A percentile compares a stretch with the other conserved stretches of the same genome.
Evolutionary conservation across 2,113 vertebrate genomes (phyloP).

Genomic region (Pelecanoides urinatrix): DNA sequence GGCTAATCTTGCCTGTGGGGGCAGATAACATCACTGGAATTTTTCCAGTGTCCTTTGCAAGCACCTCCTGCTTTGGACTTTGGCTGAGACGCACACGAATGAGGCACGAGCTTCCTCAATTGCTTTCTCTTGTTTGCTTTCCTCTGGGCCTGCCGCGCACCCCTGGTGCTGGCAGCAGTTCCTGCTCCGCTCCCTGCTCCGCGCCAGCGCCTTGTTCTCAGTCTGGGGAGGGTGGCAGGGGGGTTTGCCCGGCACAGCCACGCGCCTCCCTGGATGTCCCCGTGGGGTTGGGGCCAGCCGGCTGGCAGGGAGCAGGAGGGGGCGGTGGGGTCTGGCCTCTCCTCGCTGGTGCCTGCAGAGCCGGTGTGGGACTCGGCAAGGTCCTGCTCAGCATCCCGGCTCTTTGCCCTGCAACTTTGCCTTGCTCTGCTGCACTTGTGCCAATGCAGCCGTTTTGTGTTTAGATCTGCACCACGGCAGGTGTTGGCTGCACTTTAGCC

Average conservation of each 20-base stretch:
- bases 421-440: neutral
- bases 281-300: neutral
- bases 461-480: neutral
- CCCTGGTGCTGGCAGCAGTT: neutral
- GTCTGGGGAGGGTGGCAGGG: neutral
- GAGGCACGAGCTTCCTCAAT: slow-evolving; percentile 39
- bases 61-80: slow-evolving; percentile 28
- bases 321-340: neutral
- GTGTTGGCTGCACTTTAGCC: neutral
- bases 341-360: neutral
- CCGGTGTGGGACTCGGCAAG: neutral
- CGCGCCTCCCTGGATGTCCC: neutral
- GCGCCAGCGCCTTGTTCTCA: neutral
- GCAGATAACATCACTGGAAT: slow-evolving; percentile 60
- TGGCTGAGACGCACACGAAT: neutral
- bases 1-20: slow-evolving; percentile 24
- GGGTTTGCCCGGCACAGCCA: neutral
- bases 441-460: neutral
- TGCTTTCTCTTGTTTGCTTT: slow-evolving; percentile 51
- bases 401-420: neutral
- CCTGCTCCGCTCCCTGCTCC: neutral
- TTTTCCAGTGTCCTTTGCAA: slow-evolving; percentile 56
- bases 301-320: neutral
- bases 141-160: neutral
- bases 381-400: neutral